These are phyloP conservation scores for Tachuris rubrigastra DNA, from an alignment of 2,113 vertebrate genomes.

Conservation along the genomic window DNA sequence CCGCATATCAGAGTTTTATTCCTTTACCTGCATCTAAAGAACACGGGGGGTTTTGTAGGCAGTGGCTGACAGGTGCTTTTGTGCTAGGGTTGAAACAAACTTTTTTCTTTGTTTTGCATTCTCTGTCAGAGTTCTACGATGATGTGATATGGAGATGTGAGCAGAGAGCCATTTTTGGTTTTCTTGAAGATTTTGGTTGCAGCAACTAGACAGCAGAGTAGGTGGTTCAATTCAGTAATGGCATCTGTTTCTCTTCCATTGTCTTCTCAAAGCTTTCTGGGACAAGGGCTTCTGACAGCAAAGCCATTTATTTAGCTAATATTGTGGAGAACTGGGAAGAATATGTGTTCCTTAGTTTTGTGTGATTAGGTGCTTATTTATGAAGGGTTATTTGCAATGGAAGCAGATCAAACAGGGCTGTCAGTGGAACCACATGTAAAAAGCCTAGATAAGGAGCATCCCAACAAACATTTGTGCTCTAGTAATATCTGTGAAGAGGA, in stretches of 20 bases:
- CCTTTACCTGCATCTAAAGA: not conserved
- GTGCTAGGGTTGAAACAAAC: not conserved
- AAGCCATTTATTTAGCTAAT: conserved; percentile 31
- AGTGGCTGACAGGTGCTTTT: not conserved
- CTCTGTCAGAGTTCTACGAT: not conserved
- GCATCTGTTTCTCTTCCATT: not conserved
- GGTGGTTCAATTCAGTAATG: not conserved
- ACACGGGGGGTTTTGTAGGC: not conserved
- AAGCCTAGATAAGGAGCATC: conserved; percentile 52
- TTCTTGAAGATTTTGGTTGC: not conserved
- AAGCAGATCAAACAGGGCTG: not conserved
- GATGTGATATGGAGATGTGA: not conserved
- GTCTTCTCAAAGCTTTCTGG: not conserved
- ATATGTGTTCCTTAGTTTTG: not conserved
- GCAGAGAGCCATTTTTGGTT: not conserved
- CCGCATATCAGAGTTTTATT: not conserved
- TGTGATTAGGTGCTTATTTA: conserved; percentile 1
- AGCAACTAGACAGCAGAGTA: not conserved
- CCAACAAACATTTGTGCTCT: conserved; percentile 18
- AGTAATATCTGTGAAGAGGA: conserved; percentile 37
- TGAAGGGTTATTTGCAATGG: conserved; percentile 13
- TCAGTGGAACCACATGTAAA: not conserved
- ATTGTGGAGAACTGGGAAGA: not conserved
- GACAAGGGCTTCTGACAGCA: not conserved
- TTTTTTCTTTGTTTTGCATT: not conserved